These are phyloP conservation scores for Melanotaenia parkinsoni DNA, from an alignment of 2,797 vertebrate genomes.

Conservation along the genomic window DNA sequence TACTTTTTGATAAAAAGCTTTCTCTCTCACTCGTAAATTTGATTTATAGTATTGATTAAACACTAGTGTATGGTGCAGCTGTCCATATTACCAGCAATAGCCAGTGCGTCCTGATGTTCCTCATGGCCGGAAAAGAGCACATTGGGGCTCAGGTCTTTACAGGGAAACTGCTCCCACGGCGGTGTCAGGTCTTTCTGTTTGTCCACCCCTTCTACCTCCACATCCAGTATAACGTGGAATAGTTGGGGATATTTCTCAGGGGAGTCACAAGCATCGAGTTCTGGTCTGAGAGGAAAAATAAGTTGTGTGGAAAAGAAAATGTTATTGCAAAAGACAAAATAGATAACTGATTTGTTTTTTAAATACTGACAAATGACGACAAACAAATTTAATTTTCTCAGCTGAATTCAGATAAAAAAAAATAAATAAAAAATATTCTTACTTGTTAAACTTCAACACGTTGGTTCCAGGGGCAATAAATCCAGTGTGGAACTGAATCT, in stretches of 20 bases:
- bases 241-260: slow-evolving; percentile 98
- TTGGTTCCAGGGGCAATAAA: slow-evolving; percentile 93
- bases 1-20: not conserved
- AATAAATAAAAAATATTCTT: slow-evolving; percentile 64
- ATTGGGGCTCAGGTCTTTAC: slow-evolving; percentile 92
- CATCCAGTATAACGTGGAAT: slow-evolving; percentile 93
- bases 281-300: slow-evolving; percentile 82
- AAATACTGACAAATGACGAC: not conserved
- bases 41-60: not conserved
- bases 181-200: slow-evolving; percentile 95
- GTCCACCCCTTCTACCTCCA: slow-evolving; percentile 92
- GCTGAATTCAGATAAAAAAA: not conserved
- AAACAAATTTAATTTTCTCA: not conserved
- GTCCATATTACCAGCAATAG: slow-evolving; percentile 85
- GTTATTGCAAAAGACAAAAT: not conserved
- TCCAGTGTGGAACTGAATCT: slow-evolving; percentile 98
- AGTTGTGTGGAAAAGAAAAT: not conserved
- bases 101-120: slow-evolving; percentile 94
- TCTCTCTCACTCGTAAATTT: not conserved
- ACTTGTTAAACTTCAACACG: slow-evolving; percentile 95
- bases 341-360: not conserved
- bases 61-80: slow-evolving; percentile 2
- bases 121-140: slow-evolving; percentile 96
- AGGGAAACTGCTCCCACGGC: slow-evolving; percentile 96
- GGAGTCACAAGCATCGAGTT: slow-evolving; percentile 95